Evolutionary conservation across 1,140 invertebrate genomes (phyloP), one percentile per base, ranked within the genome.

Genomic region (Asobara japonica): DNA sequence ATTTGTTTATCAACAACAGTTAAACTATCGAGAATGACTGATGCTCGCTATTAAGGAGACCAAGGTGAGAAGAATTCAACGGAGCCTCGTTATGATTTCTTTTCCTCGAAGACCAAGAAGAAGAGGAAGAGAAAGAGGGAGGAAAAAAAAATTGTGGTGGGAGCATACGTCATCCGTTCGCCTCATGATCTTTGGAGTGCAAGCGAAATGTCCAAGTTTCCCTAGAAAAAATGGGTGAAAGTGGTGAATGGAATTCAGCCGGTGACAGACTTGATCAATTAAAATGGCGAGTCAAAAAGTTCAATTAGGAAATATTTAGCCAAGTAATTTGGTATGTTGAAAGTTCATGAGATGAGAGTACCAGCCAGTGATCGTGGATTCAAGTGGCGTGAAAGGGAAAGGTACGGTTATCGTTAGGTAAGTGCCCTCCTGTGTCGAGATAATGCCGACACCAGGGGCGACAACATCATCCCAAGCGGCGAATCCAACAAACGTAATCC

Each of bases 351-450:
- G 31, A 56, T 30, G 25, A 11, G 33, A 70, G 27, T 31, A 65
- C 41, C 61, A 29, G 60, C 18, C 48, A 27, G 30, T 31, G 36
- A 64, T 64, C 2, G 33, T 10, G 41, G 66, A 45, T 27, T 38
- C 16, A 65, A 61, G 30, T 51, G 69, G 48, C 29, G 41, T 68
- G 66, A 51, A 45, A 72, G 61, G 45, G 64, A 56, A 38, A 62
- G 61, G 76, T 69, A 74, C 77, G 78, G 78, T 85, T 86, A 86
- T 86, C 83, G 78, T 79, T 61, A 77, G 83, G 82, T 86, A 85
- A 86, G 84, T 86, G 84, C 84, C 84, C 84, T 85, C 82, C 76
- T 79, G 79, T 85, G 84, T 85, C 78, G 79, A 85, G 84, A 85
- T 86, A 86, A 84, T 76, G 76, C 77, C 82, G 82, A 86, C 84